These are phyloP conservation scores for Lota lota DNA, from an alignment of 2,113 vertebrate species.

Conservation along the genomic window DNA sequence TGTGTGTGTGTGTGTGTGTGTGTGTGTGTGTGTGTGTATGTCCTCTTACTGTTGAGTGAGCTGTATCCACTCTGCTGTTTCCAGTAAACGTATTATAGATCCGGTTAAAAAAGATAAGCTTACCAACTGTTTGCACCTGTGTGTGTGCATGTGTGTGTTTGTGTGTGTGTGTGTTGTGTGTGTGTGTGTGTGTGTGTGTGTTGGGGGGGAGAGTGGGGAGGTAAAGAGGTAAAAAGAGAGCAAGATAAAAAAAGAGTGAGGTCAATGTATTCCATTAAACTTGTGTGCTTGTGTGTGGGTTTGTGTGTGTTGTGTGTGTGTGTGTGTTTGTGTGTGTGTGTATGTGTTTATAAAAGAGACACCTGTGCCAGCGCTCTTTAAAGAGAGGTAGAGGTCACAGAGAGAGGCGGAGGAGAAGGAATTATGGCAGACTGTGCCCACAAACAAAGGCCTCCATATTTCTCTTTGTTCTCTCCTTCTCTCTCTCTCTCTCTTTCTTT, in stretches of 20 bases:
- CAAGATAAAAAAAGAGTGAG: slow-evolving; percentile 8
- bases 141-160: background rate
- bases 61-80: slow-evolving; percentile 16
- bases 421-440: slow-evolving; percentile 70
- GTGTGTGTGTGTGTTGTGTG: background rate
- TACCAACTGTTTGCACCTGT: slow-evolving; percentile 53
- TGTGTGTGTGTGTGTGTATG: slow-evolving; percentile 18
- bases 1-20: too few species aligned
- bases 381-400: slow-evolving; percentile 67
- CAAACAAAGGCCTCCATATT: slow-evolving; percentile 69
- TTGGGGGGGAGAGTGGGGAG: slow-evolving; percentile 2
- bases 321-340: background rate
- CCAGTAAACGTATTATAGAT: slow-evolving; percentile 65
- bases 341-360: slow-evolving; percentile 40
- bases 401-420: slow-evolving; percentile 64
- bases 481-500: slow-evolving; percentile 25
- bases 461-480: slow-evolving; percentile 65
- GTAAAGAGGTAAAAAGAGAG: slow-evolving; percentile 6
- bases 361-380: slow-evolving; percentile 66
- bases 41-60: slow-evolving; percentile 43
- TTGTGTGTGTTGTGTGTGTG: too few species aligned
- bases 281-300: too few species aligned
- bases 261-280: background rate
- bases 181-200: background rate
- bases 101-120: slow-evolving; percentile 41